Evolutionary conservation across 37 sponge, comb jelly and placozoan genomes (phyloP).

Genomic region (Aphrocallistes beatrix): DNA sequence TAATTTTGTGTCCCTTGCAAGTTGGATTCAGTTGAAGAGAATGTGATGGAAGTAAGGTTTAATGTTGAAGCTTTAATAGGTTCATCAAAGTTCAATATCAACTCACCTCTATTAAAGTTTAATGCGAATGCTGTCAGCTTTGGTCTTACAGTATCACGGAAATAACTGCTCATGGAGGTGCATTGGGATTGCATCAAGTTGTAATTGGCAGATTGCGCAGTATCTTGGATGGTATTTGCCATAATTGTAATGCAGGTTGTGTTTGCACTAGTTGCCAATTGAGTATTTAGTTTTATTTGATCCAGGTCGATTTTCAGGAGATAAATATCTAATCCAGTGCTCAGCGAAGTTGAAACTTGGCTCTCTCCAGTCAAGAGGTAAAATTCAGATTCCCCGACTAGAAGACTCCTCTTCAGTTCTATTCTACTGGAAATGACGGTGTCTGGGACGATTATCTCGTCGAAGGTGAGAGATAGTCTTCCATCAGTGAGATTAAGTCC

Average conservation of each 20-base stretch:
- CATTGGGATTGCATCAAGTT: neutral
- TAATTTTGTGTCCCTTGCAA: slow-evolving; percentile 23
- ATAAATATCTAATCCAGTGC: slow-evolving; percentile 32
- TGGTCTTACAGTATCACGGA: slow-evolving; percentile 44
- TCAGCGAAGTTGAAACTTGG: neutral
- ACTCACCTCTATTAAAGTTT: slow-evolving; percentile 35
- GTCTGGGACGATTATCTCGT: slow-evolving; percentile 64
- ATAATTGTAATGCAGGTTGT: slow-evolving; percentile 49
- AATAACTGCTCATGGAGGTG: slow-evolving; percentile 26
- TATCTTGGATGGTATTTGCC: slow-evolving; percentile 25
- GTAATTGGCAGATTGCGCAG: slow-evolving; percentile 21
- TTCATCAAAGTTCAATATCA: slow-evolving; percentile 65
- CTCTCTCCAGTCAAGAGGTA: neutral
- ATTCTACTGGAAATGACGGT: slow-evolving; percentile 21
- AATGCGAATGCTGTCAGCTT: slow-evolving; percentile 38
- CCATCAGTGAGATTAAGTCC: slow-evolving; percentile 24
- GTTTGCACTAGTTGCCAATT: slow-evolving; percentile 48
- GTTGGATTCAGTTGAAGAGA: slow-evolving; percentile 24
- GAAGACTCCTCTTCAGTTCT: neutral
- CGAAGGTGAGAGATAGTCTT: slow-evolving; percentile 47
- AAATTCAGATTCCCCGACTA: too few species aligned
- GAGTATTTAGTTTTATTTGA: slow-evolving; percentile 62
- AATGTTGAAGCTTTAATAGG: slow-evolving; percentile 57
- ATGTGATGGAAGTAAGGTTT: slow-evolving; percentile 40
- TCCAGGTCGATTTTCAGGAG: slow-evolving; percentile 63